These are phyloP conservation scores for Drosophila setosimentum DNA, from an alignment of 2,888 invertebrate species.

Conservation along the genomic window DNA sequence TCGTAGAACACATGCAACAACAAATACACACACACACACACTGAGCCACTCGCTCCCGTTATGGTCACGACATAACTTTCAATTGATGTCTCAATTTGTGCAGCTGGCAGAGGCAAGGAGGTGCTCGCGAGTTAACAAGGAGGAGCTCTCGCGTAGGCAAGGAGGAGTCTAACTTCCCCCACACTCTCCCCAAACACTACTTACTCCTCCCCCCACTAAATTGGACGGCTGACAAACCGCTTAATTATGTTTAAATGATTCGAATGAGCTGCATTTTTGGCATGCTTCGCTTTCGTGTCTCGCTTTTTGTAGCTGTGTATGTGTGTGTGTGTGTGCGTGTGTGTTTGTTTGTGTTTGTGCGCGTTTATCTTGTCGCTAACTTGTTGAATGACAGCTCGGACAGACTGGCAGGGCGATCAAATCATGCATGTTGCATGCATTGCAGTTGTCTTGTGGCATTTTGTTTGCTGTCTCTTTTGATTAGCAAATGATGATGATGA, in stretches of 20 bases:
- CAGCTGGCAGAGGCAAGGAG: constrained; percentile 6
- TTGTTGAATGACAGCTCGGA: constrained; percentile 59
- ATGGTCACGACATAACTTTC: constrained; percentile 64
- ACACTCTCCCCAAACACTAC: neutral
- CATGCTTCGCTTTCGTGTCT: constrained; percentile 50
- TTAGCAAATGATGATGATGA: constrained; percentile 58
- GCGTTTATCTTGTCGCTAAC: constrained; percentile 64
- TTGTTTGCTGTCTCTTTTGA: constrained; percentile 70
- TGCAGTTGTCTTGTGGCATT: constrained; percentile 55
- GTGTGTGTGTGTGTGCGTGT: neutral
- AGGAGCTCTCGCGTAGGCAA: constrained; percentile 6
- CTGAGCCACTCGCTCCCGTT: constrained; percentile 44
- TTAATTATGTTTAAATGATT: constrained; percentile 73
- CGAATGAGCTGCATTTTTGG: constrained; percentile 73
- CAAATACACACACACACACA: neutral
- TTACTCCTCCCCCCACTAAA: neutral
- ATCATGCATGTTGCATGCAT: constrained; percentile 58
- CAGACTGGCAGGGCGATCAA: constrained; percentile 55
- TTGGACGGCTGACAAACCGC: constrained; percentile 47
- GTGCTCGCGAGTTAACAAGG: too few species aligned
- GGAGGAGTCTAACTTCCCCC: constrained; percentile 4
- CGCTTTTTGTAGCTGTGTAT: neutral
- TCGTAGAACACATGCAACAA: constrained; percentile 11
- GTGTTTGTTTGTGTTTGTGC: constrained; percentile 16
- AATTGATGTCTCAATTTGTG: constrained; percentile 76